A percentile compares a stretch with the other conserved stretches of the same genome.
Evolutionary conservation across 2,113 vertebrate genomes (phyloP).

Genomic region (Panthera leo): DNA sequence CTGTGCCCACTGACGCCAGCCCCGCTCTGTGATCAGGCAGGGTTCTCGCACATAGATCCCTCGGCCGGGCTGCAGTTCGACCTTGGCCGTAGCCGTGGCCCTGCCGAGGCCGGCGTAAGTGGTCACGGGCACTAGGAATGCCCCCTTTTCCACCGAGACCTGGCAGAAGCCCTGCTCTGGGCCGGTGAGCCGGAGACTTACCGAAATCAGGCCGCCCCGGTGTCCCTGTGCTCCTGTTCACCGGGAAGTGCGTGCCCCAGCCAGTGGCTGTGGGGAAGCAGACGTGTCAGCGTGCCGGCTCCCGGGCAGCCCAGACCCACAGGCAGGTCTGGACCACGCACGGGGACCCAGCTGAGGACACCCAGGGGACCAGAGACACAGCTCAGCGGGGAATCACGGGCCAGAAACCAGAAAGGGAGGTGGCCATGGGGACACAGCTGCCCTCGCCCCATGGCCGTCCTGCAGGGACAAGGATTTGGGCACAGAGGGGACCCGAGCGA

Average conservation of each 20-base stretch:
- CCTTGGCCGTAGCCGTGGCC: neutral
- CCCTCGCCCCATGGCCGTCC: neutral
- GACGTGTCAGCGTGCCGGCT: neutral
- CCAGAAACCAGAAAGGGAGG: neutral
- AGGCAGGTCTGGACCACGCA: neutral
- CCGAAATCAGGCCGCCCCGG: constrained; percentile 70
- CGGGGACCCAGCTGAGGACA: rapidly evolving
- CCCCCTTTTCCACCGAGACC: neutral
- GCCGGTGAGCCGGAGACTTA: constrained; percentile 69
- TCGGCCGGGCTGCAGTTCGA: neutral
- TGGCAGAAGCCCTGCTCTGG: neutral
- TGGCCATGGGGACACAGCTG: rapidly evolving
- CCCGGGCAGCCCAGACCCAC: neutral
- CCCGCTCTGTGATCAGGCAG: neutral
- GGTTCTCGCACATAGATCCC: neutral
- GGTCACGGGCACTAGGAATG: neutral
- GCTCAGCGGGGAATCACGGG: neutral
- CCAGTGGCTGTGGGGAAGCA: constrained; percentile 57
- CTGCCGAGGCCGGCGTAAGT: neutral
- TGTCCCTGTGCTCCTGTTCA: constrained; percentile 77
- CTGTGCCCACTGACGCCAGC: neutral
- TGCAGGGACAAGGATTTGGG: neutral
- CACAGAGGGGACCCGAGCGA: too few species aligned
- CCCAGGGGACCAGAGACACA: neutral
- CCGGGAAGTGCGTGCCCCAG: constrained; percentile 70